A percentile compares a stretch with the other conserved stretches of the same genome.
Conservation (phyloP, 1,140 invertebrate genomes). For the Lepidurus arcticus region DNA sequence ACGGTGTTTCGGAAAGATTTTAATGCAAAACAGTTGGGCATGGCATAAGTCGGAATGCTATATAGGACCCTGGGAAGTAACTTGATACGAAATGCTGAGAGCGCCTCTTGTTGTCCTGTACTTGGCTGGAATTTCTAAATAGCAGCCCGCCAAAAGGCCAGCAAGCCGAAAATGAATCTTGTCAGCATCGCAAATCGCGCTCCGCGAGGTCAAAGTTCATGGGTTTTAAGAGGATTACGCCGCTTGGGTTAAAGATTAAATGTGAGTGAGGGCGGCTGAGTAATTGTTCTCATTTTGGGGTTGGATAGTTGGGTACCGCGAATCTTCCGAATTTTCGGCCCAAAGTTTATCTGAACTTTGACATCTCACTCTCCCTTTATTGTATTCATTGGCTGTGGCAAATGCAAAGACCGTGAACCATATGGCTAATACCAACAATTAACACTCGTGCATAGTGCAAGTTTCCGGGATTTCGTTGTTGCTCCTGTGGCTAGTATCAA, state of each 20-base stretch:
- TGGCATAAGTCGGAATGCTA: background rate
- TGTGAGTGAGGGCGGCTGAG: background rate
- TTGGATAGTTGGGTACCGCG: background rate
- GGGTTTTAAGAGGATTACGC: conserved; percentile 21
- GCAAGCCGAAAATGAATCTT: conserved; percentile 2
- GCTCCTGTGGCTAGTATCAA: background rate
- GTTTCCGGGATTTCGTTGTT: background rate
- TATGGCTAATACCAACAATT: conserved; percentile 15
- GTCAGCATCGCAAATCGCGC: conserved; percentile 11
- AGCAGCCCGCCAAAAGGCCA: conserved; percentile 12
- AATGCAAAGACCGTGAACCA: background rate
- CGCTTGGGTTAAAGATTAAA: conserved; percentile 15
- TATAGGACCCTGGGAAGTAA: background rate
- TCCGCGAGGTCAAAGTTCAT: conserved; percentile 10
- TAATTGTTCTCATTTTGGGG: background rate
- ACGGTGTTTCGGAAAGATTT: background rate
- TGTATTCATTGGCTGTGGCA: background rate
- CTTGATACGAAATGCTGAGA: background rate
- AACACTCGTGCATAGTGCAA: background rate
- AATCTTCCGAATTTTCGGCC: background rate
- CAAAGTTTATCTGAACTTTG: conserved; percentile 5
- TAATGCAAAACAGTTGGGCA: background rate
- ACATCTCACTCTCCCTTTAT: background rate
- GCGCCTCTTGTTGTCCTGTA: background rate
- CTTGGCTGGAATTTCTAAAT: conserved; percentile 7